Conservation (phyloP, 2,797 vertebrate species). For the Tragopan temminckii region DNA sequence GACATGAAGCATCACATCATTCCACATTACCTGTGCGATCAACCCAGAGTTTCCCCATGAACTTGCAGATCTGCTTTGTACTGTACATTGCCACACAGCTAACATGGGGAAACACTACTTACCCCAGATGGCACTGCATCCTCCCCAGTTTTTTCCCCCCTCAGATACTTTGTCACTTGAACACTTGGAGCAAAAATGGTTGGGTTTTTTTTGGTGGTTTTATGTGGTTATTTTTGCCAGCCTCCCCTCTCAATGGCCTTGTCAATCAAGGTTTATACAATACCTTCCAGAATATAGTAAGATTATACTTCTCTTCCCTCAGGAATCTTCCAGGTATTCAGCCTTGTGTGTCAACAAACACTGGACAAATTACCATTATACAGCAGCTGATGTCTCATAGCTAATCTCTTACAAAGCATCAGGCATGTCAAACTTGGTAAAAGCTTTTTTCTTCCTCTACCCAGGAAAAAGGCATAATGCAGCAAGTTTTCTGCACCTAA, state of each 20-base stretch:
- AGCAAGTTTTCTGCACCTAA: background rate
- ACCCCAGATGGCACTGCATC: background rate
- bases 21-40: background rate
- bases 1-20: fast-evolving
- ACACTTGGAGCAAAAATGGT: fast-evolving
- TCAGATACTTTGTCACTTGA: background rate
- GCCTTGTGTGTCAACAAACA: background rate
- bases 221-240: background rate
- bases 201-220: background rate
- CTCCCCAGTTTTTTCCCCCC: background rate
- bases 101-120: background rate
- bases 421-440: background rate
- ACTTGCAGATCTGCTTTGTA: fast-evolving
- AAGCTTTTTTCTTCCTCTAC: background rate
- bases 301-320: background rate
- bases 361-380: background rate
- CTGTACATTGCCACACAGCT: background rate
- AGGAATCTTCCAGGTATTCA: background rate
- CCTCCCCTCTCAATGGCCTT: background rate
- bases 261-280: background rate
- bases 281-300: background rate
- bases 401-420: background rate
- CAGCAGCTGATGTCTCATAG: background rate
- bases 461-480: background rate
- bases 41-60: background rate